Percentiles rank a stretch among this genome's conserved stretches.
These are phyloP conservation scores for Lipotes vexillifer DNA, from an alignment of 2,113 vertebrate species.

Conservation along the genomic window DNA sequence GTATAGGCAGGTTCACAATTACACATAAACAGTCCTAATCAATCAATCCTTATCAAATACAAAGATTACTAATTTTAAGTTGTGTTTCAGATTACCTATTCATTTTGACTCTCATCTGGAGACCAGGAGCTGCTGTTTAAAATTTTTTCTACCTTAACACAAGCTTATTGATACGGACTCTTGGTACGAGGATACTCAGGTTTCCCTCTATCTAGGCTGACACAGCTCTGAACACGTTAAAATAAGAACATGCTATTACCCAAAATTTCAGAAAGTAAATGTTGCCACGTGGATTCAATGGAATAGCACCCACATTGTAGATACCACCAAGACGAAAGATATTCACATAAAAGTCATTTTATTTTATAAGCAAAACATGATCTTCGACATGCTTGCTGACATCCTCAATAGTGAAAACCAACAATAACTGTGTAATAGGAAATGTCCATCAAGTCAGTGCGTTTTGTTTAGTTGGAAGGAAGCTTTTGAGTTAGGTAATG, in stretches of 20 bases:
- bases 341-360: constrained; percentile 72
- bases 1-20: constrained; percentile 35
- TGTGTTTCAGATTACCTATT: not conserved
- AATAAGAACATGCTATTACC: not conserved
- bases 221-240: not conserved
- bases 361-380: constrained; percentile 71
- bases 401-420: constrained; percentile 70
- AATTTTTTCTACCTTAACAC: not conserved
- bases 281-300: not conserved
- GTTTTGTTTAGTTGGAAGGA: constrained; percentile 53
- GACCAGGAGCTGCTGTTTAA: not conserved
- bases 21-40: not conserved
- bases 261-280: constrained; percentile 29
- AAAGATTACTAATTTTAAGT: constrained; percentile 15
- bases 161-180: not conserved
- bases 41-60: not conserved
- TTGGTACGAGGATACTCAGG: not conserved
- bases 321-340: not conserved
- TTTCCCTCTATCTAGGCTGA: not conserved
- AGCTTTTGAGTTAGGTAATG: constrained; percentile 55
- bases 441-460: constrained; percentile 58
- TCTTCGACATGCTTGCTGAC: constrained; percentile 60
- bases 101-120: not conserved
- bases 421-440: constrained; percentile 65
- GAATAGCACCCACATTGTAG: constrained; percentile 6